These are phyloP conservation scores for Rhyacophila brunnea DNA, from an alignment of 1,140 invertebrate genomes.

Conservation along the genomic window DNA sequence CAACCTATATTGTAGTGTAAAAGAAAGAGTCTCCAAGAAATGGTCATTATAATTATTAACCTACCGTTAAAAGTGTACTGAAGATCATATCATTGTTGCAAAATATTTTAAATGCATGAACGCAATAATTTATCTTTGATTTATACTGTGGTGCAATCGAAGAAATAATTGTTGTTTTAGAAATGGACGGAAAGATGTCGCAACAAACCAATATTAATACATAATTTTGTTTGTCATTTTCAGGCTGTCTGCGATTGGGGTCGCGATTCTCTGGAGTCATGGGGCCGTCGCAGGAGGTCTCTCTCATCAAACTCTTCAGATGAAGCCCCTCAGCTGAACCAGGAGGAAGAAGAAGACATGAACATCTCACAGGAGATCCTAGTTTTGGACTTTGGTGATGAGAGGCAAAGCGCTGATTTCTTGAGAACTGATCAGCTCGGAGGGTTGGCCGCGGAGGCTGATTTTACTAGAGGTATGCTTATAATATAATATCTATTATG, in stretches of 20 bases:
- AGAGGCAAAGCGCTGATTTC: slow-evolving; percentile 75
- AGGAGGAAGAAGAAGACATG: slow-evolving; percentile 81
- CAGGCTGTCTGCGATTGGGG: slow-evolving; percentile 87
- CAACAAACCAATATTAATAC: too few relatives aligned
- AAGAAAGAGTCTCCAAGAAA: too few relatives aligned
- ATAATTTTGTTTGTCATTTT: slow-evolving; percentile 26
- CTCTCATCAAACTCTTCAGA: slow-evolving; percentile 40
- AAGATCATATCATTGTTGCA: too few relatives aligned
- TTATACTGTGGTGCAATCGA: too few relatives aligned
- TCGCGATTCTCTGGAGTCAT: slow-evolving; percentile 83
- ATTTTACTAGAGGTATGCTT: slow-evolving; percentile 68
- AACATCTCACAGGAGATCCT: slow-evolving; percentile 92
- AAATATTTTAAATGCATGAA: too few relatives aligned
- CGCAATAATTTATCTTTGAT: too few relatives aligned
- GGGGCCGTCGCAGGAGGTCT: slow-evolving; percentile 84
- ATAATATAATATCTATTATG: too few relatives aligned
- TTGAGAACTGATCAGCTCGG: slow-evolving; percentile 66
- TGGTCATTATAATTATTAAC: too few relatives aligned
- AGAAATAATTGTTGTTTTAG: too few relatives aligned
- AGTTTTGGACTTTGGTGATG: slow-evolving; percentile 87
- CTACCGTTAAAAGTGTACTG: too few relatives aligned
- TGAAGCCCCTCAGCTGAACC: slow-evolving; percentile 40
- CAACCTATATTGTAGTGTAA: too few relatives aligned
- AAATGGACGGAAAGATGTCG: too few relatives aligned
- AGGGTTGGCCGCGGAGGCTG: slow-evolving; percentile 63